Evolutionary conservation across 1,140 invertebrate genomes (phyloP), one percentile per base, ranked within the genome.

Genomic region (Bacillus rossius): DNA sequence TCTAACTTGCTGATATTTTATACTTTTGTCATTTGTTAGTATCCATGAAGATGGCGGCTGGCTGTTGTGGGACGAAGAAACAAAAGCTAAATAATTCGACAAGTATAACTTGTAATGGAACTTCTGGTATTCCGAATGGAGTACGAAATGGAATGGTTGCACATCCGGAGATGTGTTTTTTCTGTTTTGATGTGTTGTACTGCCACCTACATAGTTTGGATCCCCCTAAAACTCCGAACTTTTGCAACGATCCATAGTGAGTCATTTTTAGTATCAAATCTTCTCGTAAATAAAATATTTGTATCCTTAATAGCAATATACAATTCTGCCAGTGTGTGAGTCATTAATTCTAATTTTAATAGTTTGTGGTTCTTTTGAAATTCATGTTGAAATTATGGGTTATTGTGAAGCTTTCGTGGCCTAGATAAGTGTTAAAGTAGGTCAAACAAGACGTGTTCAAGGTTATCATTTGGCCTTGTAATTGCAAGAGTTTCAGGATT

Each of bases 111-210:
- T 79, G 76, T 64, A 81, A 81, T 66, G 78, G 79, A 47, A 68
- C 71, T 8, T 65, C 73, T 69, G 76, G 76, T 70, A 74, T 80
- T 70, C 74, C 73, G 17, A 84, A 84, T 73, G 79, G 79, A 66
- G 72, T 76, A 63, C 77, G 63, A 57, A 74, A 76, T 74, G 81
- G 77, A 71, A 80, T 84, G 74, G 87, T 96, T 38, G 91, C 91
- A 56, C 85, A 88, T 72, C 88, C 91, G 49, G 94, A 97, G 75
- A 98, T 98, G 96, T 96, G 92, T 73, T 94, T 92, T 79, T 98
- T 92, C 79, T 98, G 96, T 83, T 98, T 98, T 79, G 95, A 98
- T 78, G 94, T 97, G 59, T 84, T 98, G 52, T 94, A 96, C 76
- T 88, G 86, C 75, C 91, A 97, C 78, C 81, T 98, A 66, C 87